phyloP scores from a whole-genome alignment of 1,140 invertebrate genomes.

The Zaprionus capensis region DNA sequence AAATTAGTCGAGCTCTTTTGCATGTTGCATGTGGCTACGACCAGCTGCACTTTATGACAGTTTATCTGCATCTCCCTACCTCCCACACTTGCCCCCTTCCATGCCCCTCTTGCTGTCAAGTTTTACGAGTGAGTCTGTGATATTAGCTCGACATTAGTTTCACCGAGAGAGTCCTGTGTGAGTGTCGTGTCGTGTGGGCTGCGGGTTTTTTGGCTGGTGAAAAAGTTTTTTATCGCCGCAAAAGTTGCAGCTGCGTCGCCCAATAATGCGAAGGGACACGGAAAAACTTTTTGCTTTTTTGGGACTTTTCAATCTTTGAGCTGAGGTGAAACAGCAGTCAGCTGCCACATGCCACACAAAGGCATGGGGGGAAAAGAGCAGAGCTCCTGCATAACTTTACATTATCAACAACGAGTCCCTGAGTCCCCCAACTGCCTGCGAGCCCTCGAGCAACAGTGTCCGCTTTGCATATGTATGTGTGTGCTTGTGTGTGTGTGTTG shows the following conservation, averaged over 20 bases:
- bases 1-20: slow-evolving; percentile 29
- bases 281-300: slow-evolving; percentile 20
- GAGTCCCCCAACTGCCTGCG: neutral
- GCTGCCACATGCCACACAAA: slow-evolving; percentile 35
- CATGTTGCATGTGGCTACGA: slow-evolving; percentile 28
- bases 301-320: slow-evolving; percentile 34
- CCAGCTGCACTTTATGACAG: slow-evolving; percentile 49
- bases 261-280: slow-evolving; percentile 27
- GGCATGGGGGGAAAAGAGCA: no score
- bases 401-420: slow-evolving; percentile 33
- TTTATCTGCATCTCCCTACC: slow-evolving; percentile 15
- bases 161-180: neutral
- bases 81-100: neutral
- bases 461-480: neutral
- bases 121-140: slow-evolving; percentile 17
- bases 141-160: slow-evolving; percentile 38
- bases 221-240: slow-evolving; percentile 38
- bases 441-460: slow-evolving; percentile 13
- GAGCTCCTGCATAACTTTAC: slow-evolving; percentile 35
- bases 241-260: slow-evolving; percentile 19
- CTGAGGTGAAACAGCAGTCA: slow-evolving; percentile 14
- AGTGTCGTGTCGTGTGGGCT: slow-evolving; percentile 8
- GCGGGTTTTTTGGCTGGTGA: slow-evolving; percentile 3
- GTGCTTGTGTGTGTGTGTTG: slow-evolving; percentile 1
- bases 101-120: neutral